These are phyloP conservation scores for Harpalus rubripes DNA, from an alignment of 2,888 invertebrate species.

Conservation along the genomic window DNA sequence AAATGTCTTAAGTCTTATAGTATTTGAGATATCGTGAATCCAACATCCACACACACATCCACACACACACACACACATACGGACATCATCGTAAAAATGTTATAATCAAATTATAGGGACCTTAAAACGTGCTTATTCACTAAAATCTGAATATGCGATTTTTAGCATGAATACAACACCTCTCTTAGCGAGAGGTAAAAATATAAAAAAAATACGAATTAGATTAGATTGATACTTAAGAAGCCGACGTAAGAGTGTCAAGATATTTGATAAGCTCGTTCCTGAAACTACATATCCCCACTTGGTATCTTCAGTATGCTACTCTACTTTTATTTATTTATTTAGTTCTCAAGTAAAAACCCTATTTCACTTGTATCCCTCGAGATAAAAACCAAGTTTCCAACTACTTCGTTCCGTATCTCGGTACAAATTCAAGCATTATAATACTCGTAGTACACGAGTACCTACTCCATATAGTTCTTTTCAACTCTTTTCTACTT, in stretches of 20 bases:
- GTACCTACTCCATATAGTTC: slow-evolving; percentile 9
- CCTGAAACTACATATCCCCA: not conserved
- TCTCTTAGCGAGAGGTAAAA: too few species aligned
- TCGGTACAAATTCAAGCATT: slow-evolving; percentile 39
- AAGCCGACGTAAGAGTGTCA: not conserved
- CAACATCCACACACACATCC: too few species aligned
- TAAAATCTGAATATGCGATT: too few species aligned
- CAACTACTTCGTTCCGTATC: slow-evolving; percentile 28
- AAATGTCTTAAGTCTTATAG: too few species aligned
- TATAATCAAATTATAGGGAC: too few species aligned
- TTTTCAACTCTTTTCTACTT: slow-evolving; percentile 7
- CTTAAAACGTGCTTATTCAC: too few species aligned
- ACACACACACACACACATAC: too few species aligned
- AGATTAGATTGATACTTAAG: not conserved
- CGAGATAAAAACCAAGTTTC: slow-evolving; percentile 44
- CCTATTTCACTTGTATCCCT: not conserved
- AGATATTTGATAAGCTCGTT: not conserved
- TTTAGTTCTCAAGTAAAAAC: slow-evolving; percentile 13
- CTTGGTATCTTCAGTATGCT: not conserved
- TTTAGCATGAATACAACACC: too few species aligned
- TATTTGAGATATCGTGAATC: too few species aligned
- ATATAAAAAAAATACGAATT: too few species aligned
- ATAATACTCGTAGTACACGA: slow-evolving; percentile 33
- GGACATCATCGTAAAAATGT: too few species aligned
- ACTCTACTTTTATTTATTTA: slow-evolving; percentile 5